Evolutionary conservation across 1,140 invertebrate genomes (phyloP).

Genomic region (Sinonovacula constricta): DNA sequence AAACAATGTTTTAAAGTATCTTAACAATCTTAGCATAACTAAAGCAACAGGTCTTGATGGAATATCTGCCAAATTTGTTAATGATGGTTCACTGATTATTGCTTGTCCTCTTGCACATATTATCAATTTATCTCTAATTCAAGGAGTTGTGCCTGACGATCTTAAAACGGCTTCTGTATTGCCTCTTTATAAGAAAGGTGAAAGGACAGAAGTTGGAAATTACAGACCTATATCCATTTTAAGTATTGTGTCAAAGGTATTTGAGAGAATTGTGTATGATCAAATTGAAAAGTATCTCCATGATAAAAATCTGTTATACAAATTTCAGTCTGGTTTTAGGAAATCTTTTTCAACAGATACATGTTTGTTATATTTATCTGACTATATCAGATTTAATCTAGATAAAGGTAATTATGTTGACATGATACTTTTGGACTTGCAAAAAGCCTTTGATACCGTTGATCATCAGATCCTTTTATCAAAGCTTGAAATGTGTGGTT

Average conservation of each 20-base stretch:
- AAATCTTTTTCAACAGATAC: slow-evolving; percentile 2
- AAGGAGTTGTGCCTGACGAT: slow-evolving; percentile 22
- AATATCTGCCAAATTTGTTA: slow-evolving; percentile 14
- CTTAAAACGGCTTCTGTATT: slow-evolving; percentile 5
- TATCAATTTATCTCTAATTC: slow-evolving; percentile 27
- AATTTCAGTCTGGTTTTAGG: slow-evolving; percentile 16
- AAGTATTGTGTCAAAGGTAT: slow-evolving; percentile 12
- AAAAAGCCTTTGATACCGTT: too few species aligned
- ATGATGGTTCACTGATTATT: slow-evolving; percentile 12
- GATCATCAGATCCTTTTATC: too few species aligned
- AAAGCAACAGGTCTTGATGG: slow-evolving; percentile 26
- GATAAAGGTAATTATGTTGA: too few species aligned
- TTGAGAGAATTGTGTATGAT: slow-evolving; percentile 11
- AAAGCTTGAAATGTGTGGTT: too few species aligned
- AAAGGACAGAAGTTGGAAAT: slow-evolving; percentile 4
- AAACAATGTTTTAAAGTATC: slow-evolving; percentile 14
- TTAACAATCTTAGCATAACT: not conserved
- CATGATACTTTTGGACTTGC: too few species aligned
- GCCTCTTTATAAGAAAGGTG: slow-evolving; percentile 7
- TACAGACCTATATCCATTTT: slow-evolving; percentile 8
- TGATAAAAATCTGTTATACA: not conserved
- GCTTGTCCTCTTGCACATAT: slow-evolving; percentile 6
- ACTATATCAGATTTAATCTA: too few species aligned
- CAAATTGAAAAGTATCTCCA: slow-evolving; percentile 9
- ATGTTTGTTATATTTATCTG: too few species aligned